Evolutionary conservation across 2,888 invertebrate species (phyloP).

Genomic region (Tetranychus truncatus): DNA sequence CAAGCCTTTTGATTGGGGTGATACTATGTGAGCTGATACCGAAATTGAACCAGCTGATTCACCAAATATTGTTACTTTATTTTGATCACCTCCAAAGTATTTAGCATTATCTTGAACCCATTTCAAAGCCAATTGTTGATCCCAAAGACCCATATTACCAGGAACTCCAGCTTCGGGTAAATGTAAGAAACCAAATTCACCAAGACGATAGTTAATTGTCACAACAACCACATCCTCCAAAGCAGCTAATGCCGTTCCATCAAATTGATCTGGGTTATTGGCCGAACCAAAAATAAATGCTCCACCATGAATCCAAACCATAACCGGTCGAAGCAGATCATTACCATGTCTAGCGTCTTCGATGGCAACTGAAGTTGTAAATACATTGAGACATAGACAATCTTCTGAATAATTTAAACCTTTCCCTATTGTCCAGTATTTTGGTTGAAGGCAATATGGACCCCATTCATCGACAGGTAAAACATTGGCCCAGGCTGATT

Average conservation of each 20-base stretch:
- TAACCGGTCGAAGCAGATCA: background rate
- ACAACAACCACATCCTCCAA: conserved; percentile 11
- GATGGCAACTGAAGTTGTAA: background rate
- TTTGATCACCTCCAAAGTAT: conserved; percentile 9
- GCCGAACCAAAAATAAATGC: conserved; percentile 6
- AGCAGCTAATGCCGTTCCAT: conserved; percentile 6
- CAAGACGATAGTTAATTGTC: conserved; percentile 10
- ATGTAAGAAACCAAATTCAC: conserved; percentile 8
- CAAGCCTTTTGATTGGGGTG: background rate
- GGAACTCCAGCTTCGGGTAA: background rate
- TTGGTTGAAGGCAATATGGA: no score
- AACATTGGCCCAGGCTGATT: background rate
- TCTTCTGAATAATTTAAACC: background rate
- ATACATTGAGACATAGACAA: conserved; percentile 11
- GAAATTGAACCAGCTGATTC: conserved; percentile 7
- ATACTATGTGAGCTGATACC: conserved; percentile 8
- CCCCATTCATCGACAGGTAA: background rate
- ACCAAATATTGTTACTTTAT: conserved; percentile 10
- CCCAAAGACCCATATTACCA: conserved; percentile 13
- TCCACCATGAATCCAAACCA: conserved; percentile 15
- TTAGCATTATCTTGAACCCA: conserved; percentile 10
- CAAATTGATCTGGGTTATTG: background rate
- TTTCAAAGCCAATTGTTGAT: conserved; percentile 5
- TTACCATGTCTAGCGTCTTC: background rate
- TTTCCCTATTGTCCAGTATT: no score